phyloP scores from a whole-genome alignment of 2,113 vertebrate species.

The Aplodontia rufa region DNA sequence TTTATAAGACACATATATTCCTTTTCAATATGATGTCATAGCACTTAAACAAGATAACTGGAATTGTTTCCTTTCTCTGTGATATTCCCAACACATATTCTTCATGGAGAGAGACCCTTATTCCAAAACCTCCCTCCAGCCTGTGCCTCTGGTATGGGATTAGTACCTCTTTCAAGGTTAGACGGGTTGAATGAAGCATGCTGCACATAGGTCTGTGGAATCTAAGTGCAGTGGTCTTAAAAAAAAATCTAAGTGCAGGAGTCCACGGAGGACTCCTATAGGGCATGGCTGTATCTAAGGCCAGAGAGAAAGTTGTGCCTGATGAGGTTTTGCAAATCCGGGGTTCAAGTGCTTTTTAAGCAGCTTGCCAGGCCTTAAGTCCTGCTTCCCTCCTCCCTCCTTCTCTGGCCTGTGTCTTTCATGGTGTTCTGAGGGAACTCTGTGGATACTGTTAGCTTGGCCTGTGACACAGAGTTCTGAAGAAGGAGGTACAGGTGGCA shows the following conservation, averaged over 20 bases:
- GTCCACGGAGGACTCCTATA: neutral
- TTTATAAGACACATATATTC: neutral
- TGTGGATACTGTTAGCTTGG: neutral
- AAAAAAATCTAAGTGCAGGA: no score
- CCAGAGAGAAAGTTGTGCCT: neutral
- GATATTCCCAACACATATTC: neutral
- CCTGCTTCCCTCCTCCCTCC: neutral
- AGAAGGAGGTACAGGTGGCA: neutral
- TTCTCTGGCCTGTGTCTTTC: neutral
- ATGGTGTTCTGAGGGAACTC: neutral
- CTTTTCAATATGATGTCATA: neutral
- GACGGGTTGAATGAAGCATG: neutral
- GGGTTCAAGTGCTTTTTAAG: neutral
- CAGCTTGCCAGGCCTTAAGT: neutral
- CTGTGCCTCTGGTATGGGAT: neutral
- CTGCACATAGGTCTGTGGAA: neutral
- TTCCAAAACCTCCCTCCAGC: neutral
- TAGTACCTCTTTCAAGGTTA: neutral
- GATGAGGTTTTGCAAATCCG: neutral
- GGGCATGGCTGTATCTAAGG: rapidly evolving
- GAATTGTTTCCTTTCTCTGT: neutral
- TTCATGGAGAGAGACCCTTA: neutral
- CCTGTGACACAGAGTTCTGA: neutral
- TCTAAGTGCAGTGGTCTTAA: neutral
- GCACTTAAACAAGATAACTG: neutral